phyloP scores from a whole-genome alignment of 2,888 invertebrate species.

The Mechanitis messenoides region DNA sequence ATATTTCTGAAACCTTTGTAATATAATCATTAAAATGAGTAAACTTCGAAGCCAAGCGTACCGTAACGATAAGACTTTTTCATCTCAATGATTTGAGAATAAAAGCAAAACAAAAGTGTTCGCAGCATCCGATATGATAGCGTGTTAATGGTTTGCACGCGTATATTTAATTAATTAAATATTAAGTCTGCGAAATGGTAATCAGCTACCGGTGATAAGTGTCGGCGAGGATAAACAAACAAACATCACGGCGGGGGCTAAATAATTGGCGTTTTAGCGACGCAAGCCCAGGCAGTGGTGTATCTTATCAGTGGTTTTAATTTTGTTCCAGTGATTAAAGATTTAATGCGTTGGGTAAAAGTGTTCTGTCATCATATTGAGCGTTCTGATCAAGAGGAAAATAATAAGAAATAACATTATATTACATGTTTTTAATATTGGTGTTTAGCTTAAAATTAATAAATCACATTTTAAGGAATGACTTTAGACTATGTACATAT shows the following conservation, averaged over 20 bases:
- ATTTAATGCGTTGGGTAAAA: neutral
- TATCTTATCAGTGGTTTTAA: constrained; percentile 5
- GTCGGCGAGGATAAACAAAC: constrained; percentile 5
- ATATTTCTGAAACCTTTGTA: too few relatives aligned
- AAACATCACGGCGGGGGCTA: constrained; percentile 6
- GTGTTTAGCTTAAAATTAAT: neutral
- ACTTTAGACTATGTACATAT: too few relatives aligned
- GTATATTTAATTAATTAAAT: constrained; percentile 54
- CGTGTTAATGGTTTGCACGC: constrained; percentile 49
- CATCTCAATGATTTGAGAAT: constrained; percentile 24
- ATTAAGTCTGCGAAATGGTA: constrained; percentile 44
- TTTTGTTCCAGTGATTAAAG: constrained; percentile 4
- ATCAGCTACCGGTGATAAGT: constrained; percentile 35
- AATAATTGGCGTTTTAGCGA: constrained; percentile 7
- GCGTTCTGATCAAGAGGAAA: neutral
- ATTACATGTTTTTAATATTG: neutral
- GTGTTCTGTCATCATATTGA: neutral
- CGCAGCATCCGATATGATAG: constrained; percentile 40
- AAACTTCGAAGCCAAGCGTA: too few relatives aligned
- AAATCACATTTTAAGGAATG: too few relatives aligned
- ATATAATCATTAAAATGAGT: too few relatives aligned
- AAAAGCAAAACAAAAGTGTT: constrained; percentile 35
- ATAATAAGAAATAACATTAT: neutral
- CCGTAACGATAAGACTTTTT: constrained; percentile 23
- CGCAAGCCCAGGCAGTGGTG: neutral